These are phyloP conservation scores for Hypolimnas misippus DNA, from an alignment of 2,888 invertebrate species.

Conservation along the genomic window DNA sequence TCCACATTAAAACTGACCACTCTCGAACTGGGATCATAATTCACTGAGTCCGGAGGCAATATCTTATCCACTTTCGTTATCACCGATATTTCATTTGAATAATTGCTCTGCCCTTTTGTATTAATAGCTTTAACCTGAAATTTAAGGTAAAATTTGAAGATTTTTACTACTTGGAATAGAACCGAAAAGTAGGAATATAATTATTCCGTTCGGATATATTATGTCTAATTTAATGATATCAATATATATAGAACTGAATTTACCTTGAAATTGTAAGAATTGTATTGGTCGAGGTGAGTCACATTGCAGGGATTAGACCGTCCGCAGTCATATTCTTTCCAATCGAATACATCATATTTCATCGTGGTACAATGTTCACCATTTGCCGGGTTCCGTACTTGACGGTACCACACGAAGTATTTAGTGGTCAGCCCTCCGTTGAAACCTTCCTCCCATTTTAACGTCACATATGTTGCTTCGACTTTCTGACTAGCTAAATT, in stretches of 20 bases:
- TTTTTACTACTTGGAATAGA: no score
- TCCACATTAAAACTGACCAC: slow-evolving; percentile 91
- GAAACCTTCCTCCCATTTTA: slow-evolving; percentile 95
- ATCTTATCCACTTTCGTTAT: slow-evolving; percentile 94
- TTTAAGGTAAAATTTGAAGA: neutral
- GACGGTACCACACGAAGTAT: slow-evolving; percentile 92
- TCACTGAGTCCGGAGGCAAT: slow-evolving; percentile 90
- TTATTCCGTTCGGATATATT: no score
- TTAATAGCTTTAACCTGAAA: slow-evolving; percentile 92
- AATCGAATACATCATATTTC: slow-evolving; percentile 83
- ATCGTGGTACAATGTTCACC: slow-evolving; percentile 64
- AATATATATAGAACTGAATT: slow-evolving; percentile 26
- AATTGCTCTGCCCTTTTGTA: slow-evolving; percentile 93
- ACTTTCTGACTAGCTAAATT: slow-evolving; percentile 88
- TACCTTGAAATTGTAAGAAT: slow-evolving; percentile 94
- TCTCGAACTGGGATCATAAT: slow-evolving; percentile 91
- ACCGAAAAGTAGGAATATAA: no score
- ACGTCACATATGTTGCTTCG: slow-evolving; percentile 90
- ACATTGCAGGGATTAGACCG: slow-evolving; percentile 95
- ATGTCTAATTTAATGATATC: no score
- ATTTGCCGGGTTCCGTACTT: slow-evolving; percentile 83
- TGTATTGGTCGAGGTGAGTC: slow-evolving; percentile 92
- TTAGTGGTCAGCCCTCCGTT: slow-evolving; percentile 95
- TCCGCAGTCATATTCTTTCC: slow-evolving; percentile 94
- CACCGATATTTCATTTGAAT: slow-evolving; percentile 92